Base-by-base conservation (phyloP, 2,888 invertebrate species). In the Protodeltote pygarga region DNA sequence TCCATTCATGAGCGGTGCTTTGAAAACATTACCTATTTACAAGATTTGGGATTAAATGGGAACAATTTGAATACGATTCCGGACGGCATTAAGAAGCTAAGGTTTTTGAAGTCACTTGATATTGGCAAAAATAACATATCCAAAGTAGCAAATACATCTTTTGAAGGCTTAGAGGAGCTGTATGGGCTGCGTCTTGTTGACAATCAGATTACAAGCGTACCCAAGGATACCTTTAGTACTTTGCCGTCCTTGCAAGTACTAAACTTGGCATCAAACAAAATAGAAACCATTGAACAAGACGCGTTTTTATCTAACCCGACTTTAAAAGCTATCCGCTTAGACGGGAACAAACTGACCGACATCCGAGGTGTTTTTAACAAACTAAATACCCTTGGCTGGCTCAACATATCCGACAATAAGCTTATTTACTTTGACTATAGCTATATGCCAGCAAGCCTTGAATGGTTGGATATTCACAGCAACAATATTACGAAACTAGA, bases 351-450 rank as follows among this genome's bases (percentile, higher is more conserved):
- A 81, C 89, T 97, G 47, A 94, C 94, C 49, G 95, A 96, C 72
- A 95, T 96, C 68, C 94, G 95, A 82, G 95, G 95, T 33, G 94
- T 95, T 71, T 96, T 96, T 83, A 94, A 93, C 61, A 95, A 94
- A 75, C 87, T 96, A 65, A 94, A 94, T 73, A 94, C 94, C 58
- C 93, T 97, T 24, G 94, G 95, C 38, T 96, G 96, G 95, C 89
- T 97, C 16, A 97, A 97, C 84, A 95, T 96, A 71, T 96, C 96
- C 10, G 94, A 95, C 81, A 97, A 97, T 83, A 94, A 94, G 75
- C 92, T 97, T 65, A 92, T 94, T 68, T 95, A 95, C 93, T 96
- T 96, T 83, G 96, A 97, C 84, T 97, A 95, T 79, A 95, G 95
- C 65, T 94, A 96, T 71, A 93, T 97, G 79, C 96, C 97, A 14